Conservation (phyloP, 2,113 vertebrate species). For the Silurus asotus region DNA sequence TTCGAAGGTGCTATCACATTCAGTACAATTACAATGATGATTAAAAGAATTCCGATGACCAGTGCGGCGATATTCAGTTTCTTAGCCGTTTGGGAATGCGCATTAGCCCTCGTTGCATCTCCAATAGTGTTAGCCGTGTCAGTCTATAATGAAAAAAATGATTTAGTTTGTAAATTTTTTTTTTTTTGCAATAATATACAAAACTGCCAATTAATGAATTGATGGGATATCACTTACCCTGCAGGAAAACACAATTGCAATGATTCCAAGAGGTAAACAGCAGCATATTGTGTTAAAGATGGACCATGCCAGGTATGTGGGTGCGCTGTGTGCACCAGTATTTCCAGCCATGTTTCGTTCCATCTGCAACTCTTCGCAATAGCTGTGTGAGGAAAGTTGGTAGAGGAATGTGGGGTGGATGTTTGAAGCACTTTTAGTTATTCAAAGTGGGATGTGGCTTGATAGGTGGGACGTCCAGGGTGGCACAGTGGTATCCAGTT, state of each 20-base stretch:
- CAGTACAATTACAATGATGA: not conserved
- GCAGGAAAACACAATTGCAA: constrained; percentile 29
- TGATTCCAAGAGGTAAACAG: constrained; percentile 37
- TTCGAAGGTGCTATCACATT: rapidly evolving
- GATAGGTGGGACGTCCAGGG: too few relatives aligned
- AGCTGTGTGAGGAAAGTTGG: not conserved
- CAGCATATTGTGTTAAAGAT: constrained; percentile 45
- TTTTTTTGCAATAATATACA: not conserved
- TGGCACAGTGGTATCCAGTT: too few relatives aligned
- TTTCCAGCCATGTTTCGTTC: not conserved
- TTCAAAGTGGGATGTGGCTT: not conserved
- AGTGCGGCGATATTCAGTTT: constrained; percentile 50
- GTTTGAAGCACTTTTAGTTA: not conserved
- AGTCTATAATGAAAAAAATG: constrained; percentile 28
- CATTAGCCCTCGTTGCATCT: constrained; percentile 29
- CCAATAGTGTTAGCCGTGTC: constrained; percentile 39
- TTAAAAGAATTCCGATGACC: constrained; percentile 23
- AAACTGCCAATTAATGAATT: not conserved
- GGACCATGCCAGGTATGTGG: constrained; percentile 44
- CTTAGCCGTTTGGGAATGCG: constrained; percentile 38
- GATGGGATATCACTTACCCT: constrained; percentile 2
- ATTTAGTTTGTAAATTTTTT: not conserved
- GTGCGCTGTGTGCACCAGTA: not conserved
- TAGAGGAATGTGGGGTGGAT: not conserved
- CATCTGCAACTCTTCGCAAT: not conserved